Conservation (phyloP, 2,888 invertebrate genomes). For the Hecatera dysodea region DNA sequence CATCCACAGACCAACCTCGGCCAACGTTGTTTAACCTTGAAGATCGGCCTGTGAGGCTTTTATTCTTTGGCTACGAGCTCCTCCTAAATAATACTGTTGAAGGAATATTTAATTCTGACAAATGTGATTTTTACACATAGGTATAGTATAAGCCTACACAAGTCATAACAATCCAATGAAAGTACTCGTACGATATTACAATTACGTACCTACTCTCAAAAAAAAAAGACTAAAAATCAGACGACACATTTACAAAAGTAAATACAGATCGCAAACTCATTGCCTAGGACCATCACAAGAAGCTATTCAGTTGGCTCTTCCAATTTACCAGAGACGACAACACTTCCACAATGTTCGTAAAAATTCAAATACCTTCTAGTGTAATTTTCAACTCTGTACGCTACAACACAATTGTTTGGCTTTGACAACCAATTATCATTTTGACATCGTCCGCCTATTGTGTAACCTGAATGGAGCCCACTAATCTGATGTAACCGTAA, state of each 20-base stretch:
- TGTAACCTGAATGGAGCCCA: constrained; percentile 67
- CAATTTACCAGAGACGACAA: constrained; percentile 25
- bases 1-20: no score
- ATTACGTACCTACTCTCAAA: not conserved
- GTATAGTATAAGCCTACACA: not conserved
- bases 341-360: constrained; percentile 33
- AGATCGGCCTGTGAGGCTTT: no score
- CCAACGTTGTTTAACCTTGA: no score
- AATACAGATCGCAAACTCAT: constrained; percentile 10
- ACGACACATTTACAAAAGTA: not conserved
- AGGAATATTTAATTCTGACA: no score
- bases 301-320: constrained; percentile 22
- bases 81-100: no score
- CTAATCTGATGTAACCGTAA: constrained; percentile 73
- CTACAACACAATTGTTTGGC: constrained; percentile 62
- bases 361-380: constrained; percentile 47
- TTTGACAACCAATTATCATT: constrained; percentile 74
- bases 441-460: constrained; percentile 68
- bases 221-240: constrained; percentile 9
- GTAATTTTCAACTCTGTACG: constrained; percentile 45
- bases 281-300: constrained; percentile 17
- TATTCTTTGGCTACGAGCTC: no score
- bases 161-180: not conserved
- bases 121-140: no score
- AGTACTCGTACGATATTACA: no score